Percentiles rank a stretch among this genome's conserved stretches.
phyloP scores from a whole-genome alignment of 2,113 vertebrate species.

The Lipophrys pholis region DNA sequence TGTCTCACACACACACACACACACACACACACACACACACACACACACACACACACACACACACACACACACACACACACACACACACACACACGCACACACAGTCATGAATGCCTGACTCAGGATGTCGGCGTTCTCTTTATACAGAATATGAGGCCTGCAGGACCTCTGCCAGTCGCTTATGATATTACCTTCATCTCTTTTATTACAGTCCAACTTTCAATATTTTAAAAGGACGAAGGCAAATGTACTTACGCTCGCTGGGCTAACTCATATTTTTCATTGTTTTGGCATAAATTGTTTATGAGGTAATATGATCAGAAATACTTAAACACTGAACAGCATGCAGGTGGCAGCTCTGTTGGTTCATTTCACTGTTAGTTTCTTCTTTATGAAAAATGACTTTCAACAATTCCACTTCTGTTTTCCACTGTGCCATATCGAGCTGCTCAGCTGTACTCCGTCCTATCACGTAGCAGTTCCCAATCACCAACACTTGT shows the following conservation, averaged over 20 bases:
- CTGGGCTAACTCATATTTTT: conserved; percentile 29
- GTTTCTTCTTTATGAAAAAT: not conserved
- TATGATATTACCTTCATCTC: conserved; percentile 53
- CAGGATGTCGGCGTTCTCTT: conserved; percentile 24
- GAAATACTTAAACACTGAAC: conserved; percentile 16
- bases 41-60: too few relatives aligned
- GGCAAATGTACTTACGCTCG: conserved; percentile 31
- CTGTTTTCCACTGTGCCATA: too few relatives aligned
- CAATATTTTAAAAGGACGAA: conserved; percentile 71
- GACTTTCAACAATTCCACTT: too few relatives aligned
- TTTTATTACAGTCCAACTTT: conserved; percentile 70
- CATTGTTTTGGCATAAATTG: conserved; percentile 47
- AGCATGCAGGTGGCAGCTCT: not conserved
- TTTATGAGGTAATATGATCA: conserved; percentile 60
- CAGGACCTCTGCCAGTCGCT: conserved; percentile 30
- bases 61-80: too few relatives aligned
- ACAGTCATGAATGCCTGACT: not conserved
- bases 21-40: too few relatives aligned
- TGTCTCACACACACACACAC: conserved; percentile 20
- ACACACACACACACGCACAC: too few relatives aligned
- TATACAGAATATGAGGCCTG: conserved; percentile 38
- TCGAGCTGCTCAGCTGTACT: too few relatives aligned
- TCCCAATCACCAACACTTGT: too few relatives aligned
- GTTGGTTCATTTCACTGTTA: conserved; percentile 9
- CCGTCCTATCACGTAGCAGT: too few relatives aligned